Evolutionary conservation across 2,113 vertebrate genomes (phyloP).

Genomic region (Rattus rattus): DNA sequence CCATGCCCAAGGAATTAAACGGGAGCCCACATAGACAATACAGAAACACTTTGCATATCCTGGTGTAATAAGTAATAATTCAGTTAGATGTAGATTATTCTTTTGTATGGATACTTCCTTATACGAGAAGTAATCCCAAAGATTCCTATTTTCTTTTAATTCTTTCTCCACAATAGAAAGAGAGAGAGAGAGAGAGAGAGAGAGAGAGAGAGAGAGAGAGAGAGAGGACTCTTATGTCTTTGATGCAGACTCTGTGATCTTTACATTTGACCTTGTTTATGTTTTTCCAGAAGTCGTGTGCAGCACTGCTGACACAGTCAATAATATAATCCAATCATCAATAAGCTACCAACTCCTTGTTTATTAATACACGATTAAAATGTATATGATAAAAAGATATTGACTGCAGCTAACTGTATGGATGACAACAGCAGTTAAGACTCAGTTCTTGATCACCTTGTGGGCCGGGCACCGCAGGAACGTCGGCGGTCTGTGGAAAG

Average conservation of each 20-base stretch:
- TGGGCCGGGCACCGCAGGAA: slow-evolving; percentile 79
- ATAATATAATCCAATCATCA: slow-evolving; percentile 91
- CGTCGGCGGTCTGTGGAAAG: slow-evolving; percentile 87
- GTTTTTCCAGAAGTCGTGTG: slow-evolving; percentile 84
- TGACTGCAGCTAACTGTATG: slow-evolving; percentile 85
- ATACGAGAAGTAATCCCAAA: slow-evolving; percentile 12
- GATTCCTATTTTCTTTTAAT: background rate
- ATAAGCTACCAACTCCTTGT: slow-evolving; percentile 90
- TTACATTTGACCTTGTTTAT: slow-evolving; percentile 89
- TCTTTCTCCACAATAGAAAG: background rate
- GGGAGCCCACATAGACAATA: background rate
- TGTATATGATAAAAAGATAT: slow-evolving; percentile 92
- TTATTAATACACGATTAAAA: slow-evolving; percentile 94
- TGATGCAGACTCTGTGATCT: slow-evolving; percentile 81
- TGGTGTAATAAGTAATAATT: background rate
- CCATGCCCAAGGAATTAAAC: background rate
- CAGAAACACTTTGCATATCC: background rate
- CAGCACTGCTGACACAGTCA: slow-evolving; percentile 85
- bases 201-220: background rate
- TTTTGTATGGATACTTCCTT: background rate
- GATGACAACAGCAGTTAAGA: slow-evolving; percentile 90
- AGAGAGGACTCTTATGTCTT: slow-evolving; percentile 62
- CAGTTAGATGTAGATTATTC: background rate
- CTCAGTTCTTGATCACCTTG: slow-evolving; percentile 84
- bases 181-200: background rate